Evolutionary conservation across 2,797 vertebrate species (phyloP).

Genomic region (Pachyuromys duprasi): DNA sequence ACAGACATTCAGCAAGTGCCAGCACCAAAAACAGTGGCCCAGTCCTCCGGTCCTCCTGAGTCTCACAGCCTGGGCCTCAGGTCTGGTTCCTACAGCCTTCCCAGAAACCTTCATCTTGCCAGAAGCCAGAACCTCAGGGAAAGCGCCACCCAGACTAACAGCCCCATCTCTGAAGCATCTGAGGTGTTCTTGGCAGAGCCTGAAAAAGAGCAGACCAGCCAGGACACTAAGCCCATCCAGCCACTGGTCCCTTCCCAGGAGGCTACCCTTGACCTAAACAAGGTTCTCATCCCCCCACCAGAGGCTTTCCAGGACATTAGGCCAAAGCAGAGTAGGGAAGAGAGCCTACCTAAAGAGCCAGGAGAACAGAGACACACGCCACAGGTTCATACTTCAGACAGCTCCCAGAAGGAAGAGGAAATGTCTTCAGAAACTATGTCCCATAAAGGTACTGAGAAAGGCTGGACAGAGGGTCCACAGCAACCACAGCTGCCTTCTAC

Average conservation of each 20-base stretch:
- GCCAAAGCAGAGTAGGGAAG: background rate
- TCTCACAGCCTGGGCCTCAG: background rate
- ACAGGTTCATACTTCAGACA: background rate
- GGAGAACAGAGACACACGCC: background rate
- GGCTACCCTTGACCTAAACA: background rate
- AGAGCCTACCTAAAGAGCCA: background rate
- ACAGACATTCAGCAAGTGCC: background rate
- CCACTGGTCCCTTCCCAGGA: background rate
- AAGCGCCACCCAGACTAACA: background rate
- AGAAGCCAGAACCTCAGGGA: constrained; percentile 51
- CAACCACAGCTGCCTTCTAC: background rate
- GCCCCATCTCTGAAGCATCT: background rate
- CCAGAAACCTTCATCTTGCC: constrained; percentile 78
- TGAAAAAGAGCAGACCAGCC: background rate
- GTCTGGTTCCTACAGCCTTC: constrained; percentile 80
- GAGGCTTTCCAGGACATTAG: constrained; percentile 81
- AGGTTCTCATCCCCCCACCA: constrained; percentile 78
- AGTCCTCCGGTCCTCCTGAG: background rate
- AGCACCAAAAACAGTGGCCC: background rate
- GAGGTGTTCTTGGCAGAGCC: background rate
- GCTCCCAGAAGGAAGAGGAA: background rate
- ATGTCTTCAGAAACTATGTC: constrained; percentile 49
- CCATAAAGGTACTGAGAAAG: constrained; percentile 46
- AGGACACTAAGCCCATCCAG: background rate
- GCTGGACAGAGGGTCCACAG: background rate